phyloP scores from a whole-genome alignment of 53 echinoderm and acorn worm species.

The Hippasteria phrygiana region DNA sequence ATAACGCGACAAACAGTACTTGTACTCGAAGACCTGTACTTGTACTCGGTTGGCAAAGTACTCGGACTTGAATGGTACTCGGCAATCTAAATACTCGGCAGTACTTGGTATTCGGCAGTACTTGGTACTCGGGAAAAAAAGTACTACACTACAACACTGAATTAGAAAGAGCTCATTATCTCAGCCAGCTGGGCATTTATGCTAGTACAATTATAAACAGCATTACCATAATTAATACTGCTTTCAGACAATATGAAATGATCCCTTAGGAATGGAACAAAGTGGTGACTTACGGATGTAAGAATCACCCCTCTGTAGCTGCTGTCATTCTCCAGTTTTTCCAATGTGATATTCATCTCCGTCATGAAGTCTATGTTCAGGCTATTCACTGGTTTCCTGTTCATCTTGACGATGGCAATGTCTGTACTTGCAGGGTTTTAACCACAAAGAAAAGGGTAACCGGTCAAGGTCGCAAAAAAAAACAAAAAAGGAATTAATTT shows the following conservation, averaged over 20 bases:
- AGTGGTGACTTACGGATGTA: constrained; percentile 76
- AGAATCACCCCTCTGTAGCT: constrained; percentile 79
- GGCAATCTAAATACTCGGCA: no score
- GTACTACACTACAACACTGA: no score
- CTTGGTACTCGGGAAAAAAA: no score
- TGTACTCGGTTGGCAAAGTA: no score
- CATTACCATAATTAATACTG: neutral
- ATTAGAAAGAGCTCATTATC: no score
- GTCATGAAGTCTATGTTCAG: constrained; percentile 73
- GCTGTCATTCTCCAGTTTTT: constrained; percentile 71
- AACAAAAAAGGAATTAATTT: neutral
- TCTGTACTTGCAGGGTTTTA: constrained; percentile 2
- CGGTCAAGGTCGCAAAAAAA: neutral
- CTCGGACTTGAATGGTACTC: no score
- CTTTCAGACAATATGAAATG: neutral
- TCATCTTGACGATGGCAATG: constrained; percentile 78
- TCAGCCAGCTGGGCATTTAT: no score
- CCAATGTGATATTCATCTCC: constrained; percentile 59
- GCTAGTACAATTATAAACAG: no score
- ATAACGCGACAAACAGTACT: no score
- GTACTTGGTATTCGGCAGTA: no score
- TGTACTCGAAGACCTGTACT: no score
- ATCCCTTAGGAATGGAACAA: neutral
- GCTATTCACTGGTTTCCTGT: constrained; percentile 87
- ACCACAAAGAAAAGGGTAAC: neutral